Evolutionary conservation across 2,888 invertebrate genomes (phyloP).

Genomic region (Lamproptera curius): DNA sequence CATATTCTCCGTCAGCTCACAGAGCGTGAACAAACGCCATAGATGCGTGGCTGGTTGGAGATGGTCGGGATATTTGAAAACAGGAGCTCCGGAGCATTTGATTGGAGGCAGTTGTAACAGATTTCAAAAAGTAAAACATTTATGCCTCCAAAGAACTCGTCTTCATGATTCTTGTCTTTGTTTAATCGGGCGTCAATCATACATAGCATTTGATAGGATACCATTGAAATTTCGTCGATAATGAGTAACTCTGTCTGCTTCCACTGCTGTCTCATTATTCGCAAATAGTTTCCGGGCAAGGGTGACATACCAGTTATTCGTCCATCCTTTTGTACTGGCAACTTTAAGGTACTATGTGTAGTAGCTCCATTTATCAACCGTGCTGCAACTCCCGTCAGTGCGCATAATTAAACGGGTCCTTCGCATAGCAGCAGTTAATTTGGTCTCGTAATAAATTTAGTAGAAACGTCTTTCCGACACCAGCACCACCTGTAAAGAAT

Average conservation of each 20-base stretch:
- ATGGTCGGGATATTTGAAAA: conserved; percentile 15
- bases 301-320: background rate
- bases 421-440: conserved; percentile 30
- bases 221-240: conserved; percentile 19
- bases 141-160: too few relatives aligned
- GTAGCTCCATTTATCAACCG: too few relatives aligned
- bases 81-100: conserved; percentile 10
- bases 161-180: conserved; percentile 11
- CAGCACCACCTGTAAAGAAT: conserved; percentile 24
- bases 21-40: too few relatives aligned
- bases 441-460: conserved; percentile 16
- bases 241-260: conserved; percentile 21
- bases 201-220: conserved; percentile 26
- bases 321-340: conserved; percentile 16
- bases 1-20: too few relatives aligned
- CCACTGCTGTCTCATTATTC: too few relatives aligned
- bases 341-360: too few relatives aligned
- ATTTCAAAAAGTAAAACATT: conserved; percentile 9
- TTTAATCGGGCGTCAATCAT: conserved; percentile 23
- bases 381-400: too few relatives aligned
- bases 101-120: conserved; percentile 15
- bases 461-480: conserved; percentile 6
- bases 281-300: conserved; percentile 17
- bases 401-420: conserved; percentile 28
- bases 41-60: conserved; percentile 20